Percentiles rank a stretch among this genome's conserved stretches.
Evolutionary conservation across 2,797 vertebrate genomes (phyloP).

Genomic region (Coregonus ussuriensis): DNA sequence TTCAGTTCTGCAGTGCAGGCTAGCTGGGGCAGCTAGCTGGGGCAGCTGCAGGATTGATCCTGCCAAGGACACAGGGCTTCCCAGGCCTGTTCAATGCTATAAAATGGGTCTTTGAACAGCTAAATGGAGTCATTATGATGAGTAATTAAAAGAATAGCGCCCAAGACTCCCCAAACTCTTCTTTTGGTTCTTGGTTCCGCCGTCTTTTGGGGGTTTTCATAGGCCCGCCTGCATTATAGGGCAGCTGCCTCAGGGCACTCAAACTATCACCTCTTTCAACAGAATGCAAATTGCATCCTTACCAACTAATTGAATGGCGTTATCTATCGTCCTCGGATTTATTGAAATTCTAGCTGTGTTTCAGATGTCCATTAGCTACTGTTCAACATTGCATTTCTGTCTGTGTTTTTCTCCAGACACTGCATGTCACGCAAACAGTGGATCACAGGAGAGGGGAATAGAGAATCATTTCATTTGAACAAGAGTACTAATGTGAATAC

Average conservation of each 20-base stretch:
- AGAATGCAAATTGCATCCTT: conserved; percentile 71
- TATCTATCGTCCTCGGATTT: conserved; percentile 72
- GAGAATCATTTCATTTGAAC: conserved; percentile 52
- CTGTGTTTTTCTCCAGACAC: conserved; percentile 58
- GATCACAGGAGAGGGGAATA: conserved; percentile 48
- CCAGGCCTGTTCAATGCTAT: conserved; percentile 76
- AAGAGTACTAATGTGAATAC: conserved; percentile 56
- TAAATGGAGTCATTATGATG: conserved; percentile 85
- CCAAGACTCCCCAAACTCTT: conserved; percentile 69
- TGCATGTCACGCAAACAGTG: conserved; percentile 45
- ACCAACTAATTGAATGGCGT: conserved; percentile 74
- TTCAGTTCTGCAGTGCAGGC: conserved; percentile 50
- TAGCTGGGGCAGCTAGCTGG: conserved; percentile 24
- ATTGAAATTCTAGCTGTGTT: conserved; percentile 66
- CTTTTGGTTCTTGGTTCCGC: conserved; percentile 71
- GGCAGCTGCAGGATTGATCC: conserved; percentile 78
- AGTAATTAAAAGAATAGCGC: conserved; percentile 83
- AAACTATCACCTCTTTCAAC: conserved; percentile 75
- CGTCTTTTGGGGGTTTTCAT: conserved; percentile 63
- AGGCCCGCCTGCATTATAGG: conserved; percentile 61
- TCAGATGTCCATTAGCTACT: conserved; percentile 68
- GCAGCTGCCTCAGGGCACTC: conserved; percentile 73
- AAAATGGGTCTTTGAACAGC: conserved; percentile 83
- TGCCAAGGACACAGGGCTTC: conserved; percentile 81
- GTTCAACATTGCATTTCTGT: conserved; percentile 57